Evolutionary conservation across 2,797 vertebrate species (phyloP).

Genomic region (Ficedula albicollis): DNA sequence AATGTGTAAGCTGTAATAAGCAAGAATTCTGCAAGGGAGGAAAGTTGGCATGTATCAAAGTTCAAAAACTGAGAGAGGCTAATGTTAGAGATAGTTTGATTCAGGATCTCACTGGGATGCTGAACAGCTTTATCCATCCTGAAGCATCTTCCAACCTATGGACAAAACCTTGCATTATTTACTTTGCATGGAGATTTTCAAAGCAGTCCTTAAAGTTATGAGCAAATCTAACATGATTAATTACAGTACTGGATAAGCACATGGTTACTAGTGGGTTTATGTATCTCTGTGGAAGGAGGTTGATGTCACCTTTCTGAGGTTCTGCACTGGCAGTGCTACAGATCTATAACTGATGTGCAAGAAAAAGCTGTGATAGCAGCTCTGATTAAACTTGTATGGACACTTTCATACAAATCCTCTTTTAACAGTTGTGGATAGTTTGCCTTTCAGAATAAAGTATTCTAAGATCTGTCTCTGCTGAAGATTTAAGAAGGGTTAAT

Average conservation of each 20-base stretch:
- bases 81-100: conserved; percentile 43
- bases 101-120: conserved; percentile 27
- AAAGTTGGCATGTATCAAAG: conserved; percentile 66
- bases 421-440: background rate
- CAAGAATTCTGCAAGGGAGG: conserved; percentile 59
- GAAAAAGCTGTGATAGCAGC: background rate
- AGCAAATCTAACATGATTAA: background rate
- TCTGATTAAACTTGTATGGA: background rate
- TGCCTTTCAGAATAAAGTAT: background rate
- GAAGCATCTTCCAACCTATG: background rate
- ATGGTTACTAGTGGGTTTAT: background rate
- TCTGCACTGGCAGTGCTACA: background rate
- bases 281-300: background rate
- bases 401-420: background rate
- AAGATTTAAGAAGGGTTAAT: background rate
- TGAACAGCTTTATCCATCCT: conserved; percentile 37
- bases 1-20: conserved; percentile 76
- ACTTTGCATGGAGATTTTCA: background rate
- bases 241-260: background rate
- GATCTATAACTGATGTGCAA: background rate
- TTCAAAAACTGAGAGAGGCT: conserved; percentile 60
- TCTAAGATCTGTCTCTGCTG: background rate
- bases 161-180: conserved; percentile 14
- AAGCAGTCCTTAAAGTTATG: background rate
- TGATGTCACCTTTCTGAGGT: background rate